Percentiles rank a stretch among this genome's conserved stretches.
phyloP scores from a whole-genome alignment of 2,888 invertebrate genomes.

The Celastrina argiolus region DNA sequence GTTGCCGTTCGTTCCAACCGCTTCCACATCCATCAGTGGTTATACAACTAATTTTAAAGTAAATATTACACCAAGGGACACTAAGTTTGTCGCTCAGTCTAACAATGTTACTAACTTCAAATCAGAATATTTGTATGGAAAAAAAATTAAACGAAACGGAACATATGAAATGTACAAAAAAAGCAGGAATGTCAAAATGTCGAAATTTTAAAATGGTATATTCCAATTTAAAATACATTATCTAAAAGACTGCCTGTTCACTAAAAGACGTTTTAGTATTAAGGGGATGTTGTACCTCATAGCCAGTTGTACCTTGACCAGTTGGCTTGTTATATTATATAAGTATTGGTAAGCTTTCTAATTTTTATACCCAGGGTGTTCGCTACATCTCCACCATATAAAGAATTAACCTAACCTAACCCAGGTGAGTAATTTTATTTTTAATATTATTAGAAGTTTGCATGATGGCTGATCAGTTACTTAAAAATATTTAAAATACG shows the following conservation, averaged over 20 bases:
- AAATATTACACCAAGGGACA: conserved; percentile 51
- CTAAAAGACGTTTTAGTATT: neutral
- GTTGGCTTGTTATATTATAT: no score
- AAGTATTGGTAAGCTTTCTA: no score
- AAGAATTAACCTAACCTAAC: no score
- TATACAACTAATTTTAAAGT: conserved; percentile 66
- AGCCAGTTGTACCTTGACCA: no score
- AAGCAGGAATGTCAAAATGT: conserved; percentile 54
- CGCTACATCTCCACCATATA: no score
- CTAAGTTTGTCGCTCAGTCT: conserved; percentile 55
- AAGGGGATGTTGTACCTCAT: no score
- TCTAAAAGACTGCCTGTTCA: neutral
- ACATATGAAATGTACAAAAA: conserved; percentile 59
- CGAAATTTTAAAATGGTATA: conserved; percentile 53
- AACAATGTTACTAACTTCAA: conserved; percentile 51
- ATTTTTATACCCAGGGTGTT: no score
- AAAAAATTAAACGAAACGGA: conserved; percentile 54
- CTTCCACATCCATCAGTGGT: conserved; percentile 55
- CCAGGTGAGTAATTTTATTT: no score
- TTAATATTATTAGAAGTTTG: no score
- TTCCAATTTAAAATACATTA: neutral
- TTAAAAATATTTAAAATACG: no score
- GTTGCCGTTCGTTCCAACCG: conserved; percentile 61
- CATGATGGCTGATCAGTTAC: no score
- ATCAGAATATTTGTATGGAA: conserved; percentile 50